A percentile compares a stretch with the other conserved stretches of the same genome.
These are phyloP conservation scores for Stramonita haemastoma DNA, from an alignment of 2,888 invertebrate species.

Conservation along the genomic window DNA sequence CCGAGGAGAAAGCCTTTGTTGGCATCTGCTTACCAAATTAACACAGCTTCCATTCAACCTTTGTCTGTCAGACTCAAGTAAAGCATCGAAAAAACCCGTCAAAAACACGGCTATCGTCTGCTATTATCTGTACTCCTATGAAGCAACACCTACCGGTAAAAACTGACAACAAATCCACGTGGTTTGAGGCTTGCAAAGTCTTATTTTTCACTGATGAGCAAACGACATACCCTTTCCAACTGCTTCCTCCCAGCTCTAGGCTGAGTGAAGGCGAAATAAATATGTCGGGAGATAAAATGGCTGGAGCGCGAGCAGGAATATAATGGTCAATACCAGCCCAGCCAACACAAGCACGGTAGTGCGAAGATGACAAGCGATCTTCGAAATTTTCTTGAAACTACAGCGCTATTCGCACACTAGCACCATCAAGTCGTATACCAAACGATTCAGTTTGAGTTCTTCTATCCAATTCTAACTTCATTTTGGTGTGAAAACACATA, in stretches of 20 bases:
- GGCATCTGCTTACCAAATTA: conserved; percentile 37
- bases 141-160: conserved; percentile 40
- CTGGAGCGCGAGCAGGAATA: conserved; percentile 49
- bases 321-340: conserved; percentile 51
- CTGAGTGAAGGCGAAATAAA: conserved; percentile 46
- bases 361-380: conserved; percentile 44
- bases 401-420: conserved; percentile 46
- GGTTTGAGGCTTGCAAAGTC: conserved; percentile 41
- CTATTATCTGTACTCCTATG: neutral
- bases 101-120: conserved; percentile 25
- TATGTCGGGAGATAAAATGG: conserved; percentile 51
- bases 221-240: conserved; percentile 37
- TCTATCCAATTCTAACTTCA: conserved; percentile 29
- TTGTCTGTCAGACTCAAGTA: conserved; percentile 17
- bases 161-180: conserved; percentile 45
- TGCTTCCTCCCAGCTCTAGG: conserved; percentile 39
- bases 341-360: conserved; percentile 39
- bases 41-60: conserved; percentile 33
- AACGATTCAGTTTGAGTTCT: conserved; percentile 29
- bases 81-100: conserved; percentile 21
- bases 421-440: conserved; percentile 42
- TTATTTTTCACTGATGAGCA: neutral
- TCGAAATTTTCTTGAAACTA: conserved; percentile 44
- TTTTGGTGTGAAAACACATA: neutral
- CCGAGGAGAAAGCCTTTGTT: conserved; percentile 24